phyloP scores from a whole-genome alignment of 1,140 invertebrate species.

The Drosophila punjabiensis region DNA sequence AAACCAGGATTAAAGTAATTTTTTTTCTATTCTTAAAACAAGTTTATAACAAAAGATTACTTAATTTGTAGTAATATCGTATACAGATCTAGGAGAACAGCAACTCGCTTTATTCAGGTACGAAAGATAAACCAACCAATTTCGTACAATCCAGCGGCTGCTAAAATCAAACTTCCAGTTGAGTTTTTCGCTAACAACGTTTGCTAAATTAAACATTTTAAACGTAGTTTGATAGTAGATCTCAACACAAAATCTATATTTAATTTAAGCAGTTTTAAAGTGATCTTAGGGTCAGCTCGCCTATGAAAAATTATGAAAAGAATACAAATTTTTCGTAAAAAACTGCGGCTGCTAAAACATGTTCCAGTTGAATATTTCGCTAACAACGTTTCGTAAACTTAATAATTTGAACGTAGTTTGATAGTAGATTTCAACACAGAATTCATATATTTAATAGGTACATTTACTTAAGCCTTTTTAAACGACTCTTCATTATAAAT shows the following conservation, averaged over 20 bases:
- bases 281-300: not conserved
- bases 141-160: slow-evolving; percentile 25
- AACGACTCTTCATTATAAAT: too few relatives aligned
- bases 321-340: not conserved
- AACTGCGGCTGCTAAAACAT: slow-evolving; percentile 35
- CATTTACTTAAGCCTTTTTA: not conserved
- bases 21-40: slow-evolving; percentile 27
- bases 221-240: slow-evolving; percentile 79
- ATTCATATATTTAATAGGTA: not conserved
- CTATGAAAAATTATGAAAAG: not conserved
- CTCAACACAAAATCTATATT: slow-evolving; percentile 57
- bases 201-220: slow-evolving; percentile 26
- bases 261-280: not conserved
- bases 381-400: slow-evolving; percentile 59
- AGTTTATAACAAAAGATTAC: slow-evolving; percentile 15
- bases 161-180: slow-evolving; percentile 22
- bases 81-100: not conserved
- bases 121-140: slow-evolving; percentile 5
- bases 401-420: slow-evolving; percentile 61
- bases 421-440: slow-evolving; percentile 63
- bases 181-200: slow-evolving; percentile 78
- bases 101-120: slow-evolving; percentile 23
- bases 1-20: slow-evolving; percentile 58
- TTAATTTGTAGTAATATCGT: not conserved
- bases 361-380: slow-evolving; percentile 62